Percentiles rank a stretch among this genome's conserved stretches.
Evolutionary conservation across 2,113 vertebrate species (phyloP).

Genomic region (Origma solitaria): DNA sequence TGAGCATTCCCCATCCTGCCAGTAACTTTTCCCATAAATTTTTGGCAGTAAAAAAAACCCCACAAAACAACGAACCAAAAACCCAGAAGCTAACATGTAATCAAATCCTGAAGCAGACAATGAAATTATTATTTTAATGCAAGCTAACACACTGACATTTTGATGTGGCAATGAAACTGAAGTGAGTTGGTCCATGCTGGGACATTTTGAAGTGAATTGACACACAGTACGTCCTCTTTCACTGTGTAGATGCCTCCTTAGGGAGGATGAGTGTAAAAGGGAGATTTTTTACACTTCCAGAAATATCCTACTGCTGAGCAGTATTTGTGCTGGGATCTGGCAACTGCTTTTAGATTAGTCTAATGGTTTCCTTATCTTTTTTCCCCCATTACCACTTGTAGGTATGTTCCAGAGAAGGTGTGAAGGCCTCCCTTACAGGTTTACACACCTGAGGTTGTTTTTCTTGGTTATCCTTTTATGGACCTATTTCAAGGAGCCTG

Average conservation of each 20-base stretch:
- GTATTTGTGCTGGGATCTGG: background rate
- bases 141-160: background rate
- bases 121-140: background rate
- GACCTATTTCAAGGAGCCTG: background rate
- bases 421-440: background rate
- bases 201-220: background rate
- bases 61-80: background rate
- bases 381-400: background rate
- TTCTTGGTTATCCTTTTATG: background rate
- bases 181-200: background rate
- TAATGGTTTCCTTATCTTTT: background rate
- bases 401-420: background rate
- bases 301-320: background rate
- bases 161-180: background rate
- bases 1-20: background rate
- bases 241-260: background rate
- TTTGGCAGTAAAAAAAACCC: background rate
- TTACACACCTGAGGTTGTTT: background rate
- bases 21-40: background rate
- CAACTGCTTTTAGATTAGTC: background rate
- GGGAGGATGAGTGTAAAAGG: background rate
- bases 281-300: background rate
- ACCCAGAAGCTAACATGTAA: background rate
- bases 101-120: background rate
- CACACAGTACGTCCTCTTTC: background rate